These are phyloP conservation scores for Trachelus iudaicus DNA, from an alignment of 2,888 invertebrate species.

Conservation along the genomic window DNA sequence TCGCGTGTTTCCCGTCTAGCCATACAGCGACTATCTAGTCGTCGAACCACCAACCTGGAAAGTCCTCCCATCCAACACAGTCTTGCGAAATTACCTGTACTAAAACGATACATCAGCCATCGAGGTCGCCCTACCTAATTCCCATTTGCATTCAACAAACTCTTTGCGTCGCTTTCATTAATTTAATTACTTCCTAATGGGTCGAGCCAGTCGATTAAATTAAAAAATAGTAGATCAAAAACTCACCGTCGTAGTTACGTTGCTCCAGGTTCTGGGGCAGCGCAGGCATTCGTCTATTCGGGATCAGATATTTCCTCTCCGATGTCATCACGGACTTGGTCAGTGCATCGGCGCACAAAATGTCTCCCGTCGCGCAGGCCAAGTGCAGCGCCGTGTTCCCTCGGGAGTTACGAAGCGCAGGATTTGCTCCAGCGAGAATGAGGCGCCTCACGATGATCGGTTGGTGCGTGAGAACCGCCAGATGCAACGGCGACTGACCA, in stretches of 20 bases:
- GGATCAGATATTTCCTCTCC: constrained; percentile 61
- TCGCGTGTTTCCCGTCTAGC: not conserved
- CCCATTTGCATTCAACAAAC: not conserved
- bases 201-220: not conserved
- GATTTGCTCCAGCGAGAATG: constrained; percentile 81
- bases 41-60: not conserved
- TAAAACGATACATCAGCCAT: not conserved
- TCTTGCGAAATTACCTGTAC: not conserved
- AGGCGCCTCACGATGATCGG: constrained; percentile 80
- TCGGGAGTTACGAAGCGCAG: constrained; percentile 72
- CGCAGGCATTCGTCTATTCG: constrained; percentile 62
- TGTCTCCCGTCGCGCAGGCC: constrained; percentile 78
- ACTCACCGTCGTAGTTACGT: constrained; percentile 87
- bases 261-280: constrained; percentile 77
- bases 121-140: not conserved
- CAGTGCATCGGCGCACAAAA: constrained; percentile 79
- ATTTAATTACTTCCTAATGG: not conserved
- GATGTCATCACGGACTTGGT: constrained; percentile 73
- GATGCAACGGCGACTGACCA: constrained; percentile 85
- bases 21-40: not conserved
- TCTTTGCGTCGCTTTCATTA: not conserved
- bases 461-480: constrained; percentile 84
- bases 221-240: not conserved
- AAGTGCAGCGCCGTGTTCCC: constrained; percentile 91
- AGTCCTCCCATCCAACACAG: not conserved